A percentile compares a stretch with the other conserved stretches of the same genome.
These are phyloP conservation scores for Sitobion miscanthi DNA, from an alignment of 1,140 invertebrate species.

Conservation along the genomic window DNA sequence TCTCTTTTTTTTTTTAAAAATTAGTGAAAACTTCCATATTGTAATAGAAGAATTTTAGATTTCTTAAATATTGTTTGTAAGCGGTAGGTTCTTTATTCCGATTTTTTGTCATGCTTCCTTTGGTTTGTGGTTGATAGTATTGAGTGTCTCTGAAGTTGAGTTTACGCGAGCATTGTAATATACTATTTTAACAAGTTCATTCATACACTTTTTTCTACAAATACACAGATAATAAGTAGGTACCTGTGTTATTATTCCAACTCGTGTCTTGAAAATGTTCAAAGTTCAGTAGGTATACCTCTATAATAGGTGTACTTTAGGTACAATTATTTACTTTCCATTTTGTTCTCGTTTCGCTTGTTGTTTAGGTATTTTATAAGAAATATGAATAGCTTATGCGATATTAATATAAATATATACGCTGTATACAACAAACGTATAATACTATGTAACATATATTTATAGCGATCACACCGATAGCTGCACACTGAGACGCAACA, in stretches of 20 bases:
- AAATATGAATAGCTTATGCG: not conserved
- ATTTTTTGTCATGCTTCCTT: too few relatives aligned
- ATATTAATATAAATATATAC: not conserved
- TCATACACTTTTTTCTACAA: not conserved
- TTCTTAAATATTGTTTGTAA: too few relatives aligned
- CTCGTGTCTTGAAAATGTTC: not conserved
- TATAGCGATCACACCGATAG: not conserved
- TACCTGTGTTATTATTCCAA: not conserved
- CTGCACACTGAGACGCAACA: not conserved
- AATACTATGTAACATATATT: not conserved
- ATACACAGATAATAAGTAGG: too few relatives aligned
- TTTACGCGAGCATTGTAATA: not conserved
- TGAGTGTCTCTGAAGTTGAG: too few relatives aligned
- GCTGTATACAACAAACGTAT: not conserved
- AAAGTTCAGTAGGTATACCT: not conserved
- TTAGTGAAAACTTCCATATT: too few relatives aligned
- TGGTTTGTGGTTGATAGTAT: too few relatives aligned
- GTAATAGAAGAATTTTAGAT: too few relatives aligned
- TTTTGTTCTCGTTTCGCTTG: not conserved
- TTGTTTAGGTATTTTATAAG: not conserved
- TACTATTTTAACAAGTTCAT: not conserved
- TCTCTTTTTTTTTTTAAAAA: too few relatives aligned
- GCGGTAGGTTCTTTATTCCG: too few relatives aligned
- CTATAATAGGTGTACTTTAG: not conserved
- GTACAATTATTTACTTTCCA: constrained; percentile 17